phyloP scores from a whole-genome alignment of 2,888 invertebrate genomes.

The Eupithecia pulchellata region DNA sequence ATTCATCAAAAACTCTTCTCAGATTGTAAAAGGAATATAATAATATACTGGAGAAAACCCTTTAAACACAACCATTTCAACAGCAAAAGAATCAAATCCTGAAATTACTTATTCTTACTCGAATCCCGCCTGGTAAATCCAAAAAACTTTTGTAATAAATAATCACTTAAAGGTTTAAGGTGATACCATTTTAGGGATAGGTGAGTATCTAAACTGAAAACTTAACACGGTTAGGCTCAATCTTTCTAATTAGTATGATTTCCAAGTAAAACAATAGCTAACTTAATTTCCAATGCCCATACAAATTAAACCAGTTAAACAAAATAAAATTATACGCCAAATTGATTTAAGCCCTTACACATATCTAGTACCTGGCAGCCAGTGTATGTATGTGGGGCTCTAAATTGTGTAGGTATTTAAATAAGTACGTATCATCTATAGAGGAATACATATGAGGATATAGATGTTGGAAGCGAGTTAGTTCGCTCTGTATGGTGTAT shows the following conservation, averaged over 20 bases:
- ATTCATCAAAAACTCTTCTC: neutral
- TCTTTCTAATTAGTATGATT: constrained; percentile 23
- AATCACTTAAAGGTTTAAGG: too few species aligned
- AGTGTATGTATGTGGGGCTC: constrained; percentile 63
- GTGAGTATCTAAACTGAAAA: neutral
- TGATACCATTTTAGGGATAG: neutral
- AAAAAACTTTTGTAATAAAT: neutral
- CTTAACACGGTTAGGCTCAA: constrained; percentile 4
- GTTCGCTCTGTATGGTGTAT: constrained; percentile 81
- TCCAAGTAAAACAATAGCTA: constrained; percentile 38
- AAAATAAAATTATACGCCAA: constrained; percentile 69
- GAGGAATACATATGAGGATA: constrained; percentile 76
- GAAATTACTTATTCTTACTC: neutral
- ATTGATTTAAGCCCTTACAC: constrained; percentile 70
- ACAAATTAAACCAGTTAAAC: constrained; percentile 64
- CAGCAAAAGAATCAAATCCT: neutral
- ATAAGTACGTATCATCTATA: constrained; percentile 67
- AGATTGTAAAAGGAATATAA: neutral
- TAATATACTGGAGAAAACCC: neutral
- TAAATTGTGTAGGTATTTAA: constrained; percentile 78
- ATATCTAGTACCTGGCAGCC: constrained; percentile 41
- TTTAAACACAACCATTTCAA: neutral
- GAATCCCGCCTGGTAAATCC: neutral
- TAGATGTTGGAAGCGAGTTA: constrained; percentile 81
- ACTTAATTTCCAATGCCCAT: constrained; percentile 49